These are phyloP conservation scores for Ascaphus truei DNA, from an alignment of 2,113 vertebrate genomes.

Conservation along the genomic window DNA sequence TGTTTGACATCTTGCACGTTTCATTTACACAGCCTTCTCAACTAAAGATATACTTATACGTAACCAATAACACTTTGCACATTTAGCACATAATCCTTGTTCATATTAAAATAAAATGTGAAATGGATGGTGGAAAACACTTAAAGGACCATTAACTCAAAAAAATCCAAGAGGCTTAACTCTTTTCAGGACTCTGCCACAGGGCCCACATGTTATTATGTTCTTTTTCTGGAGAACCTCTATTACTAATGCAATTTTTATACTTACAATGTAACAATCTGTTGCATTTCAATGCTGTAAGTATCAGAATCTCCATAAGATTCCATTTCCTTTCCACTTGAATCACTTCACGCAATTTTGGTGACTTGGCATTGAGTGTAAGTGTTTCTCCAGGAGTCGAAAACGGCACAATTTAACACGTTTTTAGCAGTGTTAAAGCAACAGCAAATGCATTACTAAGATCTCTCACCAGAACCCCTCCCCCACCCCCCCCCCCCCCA, in stretches of 20 bases:
- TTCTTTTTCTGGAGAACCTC: background rate
- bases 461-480: too few relatives aligned
- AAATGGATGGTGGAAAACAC: constrained; percentile 16
- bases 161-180: constrained; percentile 22
- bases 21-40: background rate
- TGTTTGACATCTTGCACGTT: background rate
- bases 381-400: constrained; percentile 5
- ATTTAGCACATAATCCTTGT: constrained; percentile 9
- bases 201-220: background rate
- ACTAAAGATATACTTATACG: constrained; percentile 13
- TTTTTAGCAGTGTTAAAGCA: too few relatives aligned
- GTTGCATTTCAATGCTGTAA: background rate
- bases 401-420: too few relatives aligned
- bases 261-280: background rate
- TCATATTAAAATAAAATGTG: constrained; percentile 15
- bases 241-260: constrained; percentile 13
- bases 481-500: too few relatives aligned
- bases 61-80: constrained; percentile 32
- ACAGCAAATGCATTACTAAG: too few relatives aligned
- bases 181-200: background rate
- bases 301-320: background rate
- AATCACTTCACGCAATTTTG: background rate
- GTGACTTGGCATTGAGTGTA: background rate
- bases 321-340: background rate
- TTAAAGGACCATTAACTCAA: constrained; percentile 31